Conservation (phyloP, 2,888 invertebrate species). For the Nasonovia ribisnigri region DNA sequence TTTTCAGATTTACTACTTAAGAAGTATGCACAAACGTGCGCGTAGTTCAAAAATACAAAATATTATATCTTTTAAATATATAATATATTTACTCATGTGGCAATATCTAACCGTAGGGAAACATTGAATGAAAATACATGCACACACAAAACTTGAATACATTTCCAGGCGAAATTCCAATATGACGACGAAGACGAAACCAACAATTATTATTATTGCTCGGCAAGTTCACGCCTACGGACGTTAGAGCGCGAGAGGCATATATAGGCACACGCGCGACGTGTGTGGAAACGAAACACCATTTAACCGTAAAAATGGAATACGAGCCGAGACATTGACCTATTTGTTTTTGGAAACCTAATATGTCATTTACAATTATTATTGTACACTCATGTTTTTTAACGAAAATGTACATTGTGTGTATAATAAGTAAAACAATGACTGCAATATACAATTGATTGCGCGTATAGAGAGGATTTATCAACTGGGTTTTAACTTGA, state of each 20-base stretch:
- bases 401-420: background rate
- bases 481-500: background rate
- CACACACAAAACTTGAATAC: background rate
- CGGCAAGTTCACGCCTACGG: background rate
- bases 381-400: background rate
- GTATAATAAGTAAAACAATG: background rate
- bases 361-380: background rate
- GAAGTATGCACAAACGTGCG: background rate
- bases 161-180: background rate
- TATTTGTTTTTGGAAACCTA: conserved; percentile 32
- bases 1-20: background rate
- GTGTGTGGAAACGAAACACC: conserved; percentile 5
- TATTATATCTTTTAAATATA: background rate
- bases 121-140: background rate
- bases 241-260: background rate
- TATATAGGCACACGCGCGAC: background rate
- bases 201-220: background rate
- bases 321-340: conserved; percentile 28
- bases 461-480: background rate
- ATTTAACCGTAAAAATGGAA: conserved; percentile 7
- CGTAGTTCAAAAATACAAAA: background rate
- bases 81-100: background rate
- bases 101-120: background rate
- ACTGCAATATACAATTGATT: background rate
- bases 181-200: background rate